phyloP scores from a whole-genome alignment of 2,888 invertebrate genomes.

The Ceriagrion tenellum region DNA sequence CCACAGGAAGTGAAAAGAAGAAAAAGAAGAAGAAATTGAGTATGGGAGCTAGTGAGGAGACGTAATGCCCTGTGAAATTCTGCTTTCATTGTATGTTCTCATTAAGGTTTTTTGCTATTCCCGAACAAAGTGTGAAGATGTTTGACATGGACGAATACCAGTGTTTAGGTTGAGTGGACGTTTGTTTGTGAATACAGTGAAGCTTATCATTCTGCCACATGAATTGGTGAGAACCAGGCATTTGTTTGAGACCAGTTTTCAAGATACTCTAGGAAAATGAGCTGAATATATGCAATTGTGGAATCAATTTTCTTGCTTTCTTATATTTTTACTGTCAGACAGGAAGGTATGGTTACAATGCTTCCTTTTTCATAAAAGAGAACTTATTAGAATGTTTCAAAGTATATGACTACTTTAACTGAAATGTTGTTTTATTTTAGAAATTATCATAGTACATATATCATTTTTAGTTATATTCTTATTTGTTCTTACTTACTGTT shows the following conservation, averaged over 20 bases:
- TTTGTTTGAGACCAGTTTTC: not conserved
- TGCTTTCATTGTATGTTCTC: not conserved
- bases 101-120: too few relatives aligned
- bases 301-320: not conserved
- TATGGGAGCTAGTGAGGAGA: slow-evolving; percentile 31
- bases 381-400: not conserved
- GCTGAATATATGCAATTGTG: not conserved
- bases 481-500: too few relatives aligned
- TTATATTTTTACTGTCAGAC: not conserved
- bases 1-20: slow-evolving; percentile 78
- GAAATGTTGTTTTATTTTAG: not conserved
- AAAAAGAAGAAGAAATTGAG: slow-evolving; percentile 77
- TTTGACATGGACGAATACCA: not conserved
- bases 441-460: too few relatives aligned
- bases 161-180: not conserved
- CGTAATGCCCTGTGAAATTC: not conserved
- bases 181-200: slow-evolving; percentile 1
- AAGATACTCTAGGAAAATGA: not conserved
- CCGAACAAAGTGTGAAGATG: not conserved
- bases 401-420: not conserved
- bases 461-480: too few relatives aligned
- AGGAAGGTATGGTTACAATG: not conserved
- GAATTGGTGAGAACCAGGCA: not conserved
- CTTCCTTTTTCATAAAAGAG: not conserved
- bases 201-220: not conserved